These are phyloP conservation scores for Acanthosepion pharaonis DNA, from an alignment of 2,888 invertebrate species.

Conservation along the genomic window DNA sequence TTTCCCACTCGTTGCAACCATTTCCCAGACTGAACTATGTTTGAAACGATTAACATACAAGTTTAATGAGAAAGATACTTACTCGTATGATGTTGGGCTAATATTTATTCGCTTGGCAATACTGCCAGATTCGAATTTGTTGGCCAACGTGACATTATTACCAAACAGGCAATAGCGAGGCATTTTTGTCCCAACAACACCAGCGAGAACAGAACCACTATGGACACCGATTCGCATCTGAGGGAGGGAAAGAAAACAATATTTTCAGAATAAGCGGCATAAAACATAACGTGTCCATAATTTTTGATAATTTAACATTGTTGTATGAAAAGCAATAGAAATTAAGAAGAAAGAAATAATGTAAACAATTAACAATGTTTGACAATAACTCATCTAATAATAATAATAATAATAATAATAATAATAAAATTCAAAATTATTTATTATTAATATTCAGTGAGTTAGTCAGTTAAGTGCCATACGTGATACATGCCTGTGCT, in stretches of 20 bases:
- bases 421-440: no score
- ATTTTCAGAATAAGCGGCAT: background rate
- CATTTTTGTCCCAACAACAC: conserved; percentile 95
- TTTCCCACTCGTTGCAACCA: no score
- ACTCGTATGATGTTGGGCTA: conserved; percentile 94
- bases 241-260: conserved; percentile 55
- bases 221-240: conserved; percentile 97
- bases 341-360: background rate
- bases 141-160: conserved; percentile 94
- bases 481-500: no score
- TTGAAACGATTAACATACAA: background rate
- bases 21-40: no score
- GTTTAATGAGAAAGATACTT: conserved; percentile 76
- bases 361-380: no score
- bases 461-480: no score
- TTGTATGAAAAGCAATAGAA: no score
- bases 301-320: no score
- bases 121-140: conserved; percentile 95
- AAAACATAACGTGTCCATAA: no score
- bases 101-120: conserved; percentile 92
- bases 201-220: conserved; percentile 93
- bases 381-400: no score
- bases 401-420: no score
- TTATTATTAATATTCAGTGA: no score
- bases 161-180: conserved; percentile 95